A percentile compares a stretch with the other conserved stretches of the same genome.
These are phyloP conservation scores for Gonioctena quinquepunctata DNA, from an alignment of 1,140 invertebrate species.

Conservation along the genomic window DNA sequence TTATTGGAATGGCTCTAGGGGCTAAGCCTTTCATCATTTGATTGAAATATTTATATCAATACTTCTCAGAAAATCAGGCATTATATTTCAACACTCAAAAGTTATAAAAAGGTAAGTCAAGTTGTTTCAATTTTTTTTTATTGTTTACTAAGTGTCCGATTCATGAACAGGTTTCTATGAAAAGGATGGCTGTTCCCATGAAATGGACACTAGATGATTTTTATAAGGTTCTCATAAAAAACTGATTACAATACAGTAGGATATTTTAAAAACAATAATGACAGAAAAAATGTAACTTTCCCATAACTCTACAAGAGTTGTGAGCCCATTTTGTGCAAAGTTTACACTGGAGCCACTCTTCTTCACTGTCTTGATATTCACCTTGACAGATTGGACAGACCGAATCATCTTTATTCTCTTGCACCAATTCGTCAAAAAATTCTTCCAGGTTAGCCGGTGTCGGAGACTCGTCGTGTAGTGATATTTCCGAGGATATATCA, in stretches of 20 bases:
- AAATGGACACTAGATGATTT: slow-evolving; percentile 1
- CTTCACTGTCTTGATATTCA: slow-evolving; percentile 3
- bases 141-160: background rate
- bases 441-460: background rate
- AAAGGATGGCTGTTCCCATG: background rate
- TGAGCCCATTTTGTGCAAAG: slow-evolving; percentile 5
- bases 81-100: no score
- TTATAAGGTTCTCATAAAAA: background rate
- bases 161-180: background rate
- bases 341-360: background rate
- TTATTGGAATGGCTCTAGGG: slow-evolving; percentile 1
- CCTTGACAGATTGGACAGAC: background rate
- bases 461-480: background rate
- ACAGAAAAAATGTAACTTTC: slow-evolving; percentile 1
- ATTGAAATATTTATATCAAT: slow-evolving; percentile 5
- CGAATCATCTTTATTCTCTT: background rate
- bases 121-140: background rate
- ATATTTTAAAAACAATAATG: background rate
- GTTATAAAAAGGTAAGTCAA: no score
- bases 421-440: background rate
- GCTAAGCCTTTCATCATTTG: background rate
- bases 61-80: background rate
- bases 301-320: background rate
- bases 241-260: background rate
- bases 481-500: background rate